Base-by-base conservation (phyloP, 1,140 invertebrate species). In the Tetramorium simillimum region DNA sequence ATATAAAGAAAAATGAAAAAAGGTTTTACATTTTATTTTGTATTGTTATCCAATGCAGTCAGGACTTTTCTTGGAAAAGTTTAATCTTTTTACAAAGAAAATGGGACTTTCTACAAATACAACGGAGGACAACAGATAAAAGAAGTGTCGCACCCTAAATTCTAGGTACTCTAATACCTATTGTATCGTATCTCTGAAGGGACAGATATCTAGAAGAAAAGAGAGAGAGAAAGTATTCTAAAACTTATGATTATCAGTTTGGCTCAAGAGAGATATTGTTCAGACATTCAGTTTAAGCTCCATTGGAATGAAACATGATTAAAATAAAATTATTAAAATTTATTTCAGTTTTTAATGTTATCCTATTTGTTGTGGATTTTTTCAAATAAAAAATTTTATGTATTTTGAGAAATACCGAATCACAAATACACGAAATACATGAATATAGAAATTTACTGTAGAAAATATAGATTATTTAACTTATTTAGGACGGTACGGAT, bases 381-480 rank as follows among this genome's bases (percentile, higher is more conserved):
- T 73, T 12, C n/a, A 14, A 56, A 37, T 53, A 43, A 43, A n/a
- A 72, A 37, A 37, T 58, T 75, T 75, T 24, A 40, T 14, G 3
- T 40, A 58, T 14, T 73, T n/a, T 73, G 12, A 53, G 18, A 58
- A 53, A 51, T 49, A 28, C 0, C 9, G 28, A 58, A 28, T 14
- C 18, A 46, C 40, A 46, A n/a, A 18, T 43, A 62, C 28, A n/a
- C 16, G 24, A 28, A 40, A 46, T 62, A 75, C 14, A 6, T 51
- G 7, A 28, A 72, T 73, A 18, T 18, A 73, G 6, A 76, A 5
- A 1, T 40, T 9, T 18, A 40, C 9, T 60, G 9, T 28, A 46
- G 75, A 37, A 62, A 65, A 33, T 49, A 28, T 14, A 60, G 21
- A 65, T 37, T 56, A 7, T 73, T 75, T 21, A 75, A 75, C 33